A percentile compares a stretch with the other conserved stretches of the same genome.
Evolutionary conservation across 2,113 vertebrate species (phyloP).

Genomic region (Herpailurus yagouaroundi): DNA sequence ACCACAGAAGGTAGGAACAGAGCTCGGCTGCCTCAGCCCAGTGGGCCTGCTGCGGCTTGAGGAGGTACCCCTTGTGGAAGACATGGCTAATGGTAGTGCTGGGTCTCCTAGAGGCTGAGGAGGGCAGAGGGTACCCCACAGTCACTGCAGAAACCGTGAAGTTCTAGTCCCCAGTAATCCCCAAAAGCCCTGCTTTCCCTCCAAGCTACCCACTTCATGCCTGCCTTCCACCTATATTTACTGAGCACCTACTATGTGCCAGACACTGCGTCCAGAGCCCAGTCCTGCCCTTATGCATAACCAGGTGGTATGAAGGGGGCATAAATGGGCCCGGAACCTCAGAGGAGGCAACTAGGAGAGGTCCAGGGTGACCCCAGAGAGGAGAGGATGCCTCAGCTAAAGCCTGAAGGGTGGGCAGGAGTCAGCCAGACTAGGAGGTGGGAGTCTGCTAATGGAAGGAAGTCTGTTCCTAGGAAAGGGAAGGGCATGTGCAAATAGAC

Average conservation of each 20-base stretch:
- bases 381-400: not conserved
- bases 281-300: not conserved
- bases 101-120: not conserved
- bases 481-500: rapidly evolving
- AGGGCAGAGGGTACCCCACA: not conserved
- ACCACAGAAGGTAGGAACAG: conserved; percentile 90
- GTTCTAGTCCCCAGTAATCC: not conserved
- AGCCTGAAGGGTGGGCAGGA: not conserved
- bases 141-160: not conserved
- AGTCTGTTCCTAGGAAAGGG: not conserved
- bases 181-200: not conserved
- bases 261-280: not conserved
- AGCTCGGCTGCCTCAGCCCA: no score
- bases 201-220: not conserved
- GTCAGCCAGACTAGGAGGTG: not conserved
- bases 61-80: rapidly evolving
- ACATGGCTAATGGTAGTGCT: not conserved
- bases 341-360: not conserved
- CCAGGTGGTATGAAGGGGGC: not conserved
- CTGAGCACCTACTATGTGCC: not conserved
- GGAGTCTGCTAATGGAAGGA: not conserved
- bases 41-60: not conserved
- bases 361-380: not conserved
- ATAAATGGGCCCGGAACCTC: not conserved
- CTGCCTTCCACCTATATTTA: not conserved